Conservation (phyloP, 1,140 invertebrate species). For the Eufriesea mexicana region DNA sequence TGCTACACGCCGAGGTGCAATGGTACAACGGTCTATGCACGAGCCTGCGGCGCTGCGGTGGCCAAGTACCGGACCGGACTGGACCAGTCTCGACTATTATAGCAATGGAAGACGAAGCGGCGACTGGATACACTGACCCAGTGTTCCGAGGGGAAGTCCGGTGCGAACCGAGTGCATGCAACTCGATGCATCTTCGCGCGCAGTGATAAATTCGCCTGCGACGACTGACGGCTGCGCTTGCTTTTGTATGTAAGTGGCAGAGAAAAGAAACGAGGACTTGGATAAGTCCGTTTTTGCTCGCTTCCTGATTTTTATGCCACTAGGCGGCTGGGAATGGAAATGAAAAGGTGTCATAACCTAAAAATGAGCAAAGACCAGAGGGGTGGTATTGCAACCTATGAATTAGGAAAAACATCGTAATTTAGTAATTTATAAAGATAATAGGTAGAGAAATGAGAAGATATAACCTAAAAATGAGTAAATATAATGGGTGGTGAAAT, state of each 20-base stretch:
- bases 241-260: background rate
- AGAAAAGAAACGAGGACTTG: background rate
- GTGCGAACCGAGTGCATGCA: background rate
- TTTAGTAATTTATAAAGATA: no score
- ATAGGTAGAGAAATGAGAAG: no score
- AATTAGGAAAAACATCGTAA: no score
- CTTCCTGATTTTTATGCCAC: no score
- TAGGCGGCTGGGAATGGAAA: no score
- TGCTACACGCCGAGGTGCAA: slow-evolving; percentile 32
- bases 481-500: no score
- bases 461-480: no score
- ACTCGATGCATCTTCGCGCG: background rate
- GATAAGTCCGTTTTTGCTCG: no score
- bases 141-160: slow-evolving; percentile 16
- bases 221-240: background rate
- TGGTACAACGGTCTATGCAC: slow-evolving; percentile 17
- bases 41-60: slow-evolving; percentile 6
- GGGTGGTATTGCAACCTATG: no score
- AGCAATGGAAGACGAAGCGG: slow-evolving; percentile 46
- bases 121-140: slow-evolving; percentile 53
- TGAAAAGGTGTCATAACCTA: no score
- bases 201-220: background rate
- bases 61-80: slow-evolving; percentile 5
- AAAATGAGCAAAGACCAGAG: no score
- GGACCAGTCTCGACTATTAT: slow-evolving; percentile 43